Percentiles rank a stretch among this genome's conserved stretches.
Evolutionary conservation across 2,113 vertebrate genomes (phyloP).

Genomic region (Paradoxurus hermaphroditus): DNA sequence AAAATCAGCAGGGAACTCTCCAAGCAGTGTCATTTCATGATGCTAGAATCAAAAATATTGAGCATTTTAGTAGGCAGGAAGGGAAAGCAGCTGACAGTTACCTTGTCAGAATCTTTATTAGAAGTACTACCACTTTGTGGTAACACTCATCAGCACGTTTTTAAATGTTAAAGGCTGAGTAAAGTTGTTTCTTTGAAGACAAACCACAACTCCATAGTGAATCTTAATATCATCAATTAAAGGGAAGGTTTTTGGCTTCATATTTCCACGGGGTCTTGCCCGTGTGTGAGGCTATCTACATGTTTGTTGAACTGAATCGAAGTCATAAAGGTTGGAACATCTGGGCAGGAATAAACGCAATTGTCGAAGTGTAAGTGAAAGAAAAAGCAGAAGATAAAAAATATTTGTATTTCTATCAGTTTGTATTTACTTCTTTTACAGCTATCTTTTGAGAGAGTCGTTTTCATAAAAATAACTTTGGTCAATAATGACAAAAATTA

Average conservation of each 20-base stretch:
- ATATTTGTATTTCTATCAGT: background rate
- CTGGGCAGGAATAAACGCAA: background rate
- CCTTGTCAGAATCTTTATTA: slow-evolving; percentile 51
- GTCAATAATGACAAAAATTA: slow-evolving; percentile 11
- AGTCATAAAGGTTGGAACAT: slow-evolving; percentile 34
- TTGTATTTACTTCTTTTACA: slow-evolving; percentile 11
- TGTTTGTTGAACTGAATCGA: background rate
- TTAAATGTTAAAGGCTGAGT: slow-evolving; percentile 30
- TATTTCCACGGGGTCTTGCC: background rate
- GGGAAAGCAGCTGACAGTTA: background rate
- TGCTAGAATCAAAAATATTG: slow-evolving; percentile 33
- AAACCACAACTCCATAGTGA: background rate
- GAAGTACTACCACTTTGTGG: slow-evolving; percentile 14
- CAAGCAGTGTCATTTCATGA: slow-evolving; percentile 24
- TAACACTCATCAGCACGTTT: background rate
- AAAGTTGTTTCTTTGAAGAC: slow-evolving; percentile 31
- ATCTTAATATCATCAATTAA: background rate
- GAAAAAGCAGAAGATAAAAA: slow-evolving; percentile 19
- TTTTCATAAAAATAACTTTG: slow-evolving; percentile 61
- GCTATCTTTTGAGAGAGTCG: background rate
- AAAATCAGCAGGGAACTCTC: slow-evolving; percentile 75
- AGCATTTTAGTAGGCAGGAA: slow-evolving; percentile 28
- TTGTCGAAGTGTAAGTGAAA: background rate
- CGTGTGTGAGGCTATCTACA: background rate
- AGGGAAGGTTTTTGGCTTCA: background rate